A percentile compares a stretch with the other conserved stretches of the same genome.
These are phyloP conservation scores for Thelaira solivaga DNA, from an alignment of 2,888 invertebrate species.

Conservation along the genomic window DNA sequence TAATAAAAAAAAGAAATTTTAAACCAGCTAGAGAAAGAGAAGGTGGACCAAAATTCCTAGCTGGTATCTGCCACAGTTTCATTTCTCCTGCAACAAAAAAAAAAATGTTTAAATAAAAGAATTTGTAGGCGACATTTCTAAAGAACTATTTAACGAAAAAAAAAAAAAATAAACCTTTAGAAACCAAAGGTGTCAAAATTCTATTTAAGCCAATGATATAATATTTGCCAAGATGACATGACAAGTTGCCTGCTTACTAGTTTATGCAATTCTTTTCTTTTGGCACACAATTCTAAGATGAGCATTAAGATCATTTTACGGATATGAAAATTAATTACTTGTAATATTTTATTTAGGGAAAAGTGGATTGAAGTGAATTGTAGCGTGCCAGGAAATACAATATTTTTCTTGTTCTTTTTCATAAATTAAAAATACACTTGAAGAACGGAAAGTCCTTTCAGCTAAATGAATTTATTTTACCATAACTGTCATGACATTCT, in stretches of 20 bases:
- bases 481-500: not conserved
- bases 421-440: constrained; percentile 51
- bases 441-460: constrained; percentile 34
- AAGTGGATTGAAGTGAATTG: constrained; percentile 44
- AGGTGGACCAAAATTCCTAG: no score
- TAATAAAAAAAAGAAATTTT: constrained; percentile 31
- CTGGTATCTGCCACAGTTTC: constrained; percentile 45
- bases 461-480: constrained; percentile 4
- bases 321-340: constrained; percentile 48
- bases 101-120: constrained; percentile 21
- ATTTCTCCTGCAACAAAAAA: not conserved
- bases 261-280: constrained; percentile 51
- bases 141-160: not conserved
- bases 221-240: constrained; percentile 65
- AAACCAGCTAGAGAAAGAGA: constrained; percentile 50
- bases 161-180: not conserved
- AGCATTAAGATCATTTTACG: constrained; percentile 46
- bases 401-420: constrained; percentile 48
- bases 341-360: constrained; percentile 34
- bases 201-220: constrained; percentile 73
- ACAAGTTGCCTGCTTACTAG: constrained; percentile 24
- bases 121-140: constrained; percentile 27
- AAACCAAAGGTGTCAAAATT: constrained; percentile 73
- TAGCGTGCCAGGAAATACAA: constrained; percentile 58
- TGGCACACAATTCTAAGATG: constrained; percentile 26